These are phyloP conservation scores for Heliconius cydno DNA, from an alignment of 2,888 invertebrate genomes.

Conservation along the genomic window DNA sequence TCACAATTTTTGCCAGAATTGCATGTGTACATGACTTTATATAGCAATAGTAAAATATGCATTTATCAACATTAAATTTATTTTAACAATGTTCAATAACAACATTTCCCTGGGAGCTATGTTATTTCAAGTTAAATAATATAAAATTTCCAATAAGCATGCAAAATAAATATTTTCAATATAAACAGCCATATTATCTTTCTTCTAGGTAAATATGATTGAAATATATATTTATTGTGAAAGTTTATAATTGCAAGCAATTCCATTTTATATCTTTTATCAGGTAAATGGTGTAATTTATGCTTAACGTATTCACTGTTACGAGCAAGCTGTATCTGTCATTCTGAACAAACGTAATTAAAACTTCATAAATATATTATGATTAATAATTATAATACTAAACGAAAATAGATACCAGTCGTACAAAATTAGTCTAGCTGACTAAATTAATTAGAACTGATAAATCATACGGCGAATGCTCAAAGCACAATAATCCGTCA, in stretches of 20 bases:
- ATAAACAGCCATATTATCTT: slow-evolving; percentile 6
- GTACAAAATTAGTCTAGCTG: slow-evolving; percentile 14
- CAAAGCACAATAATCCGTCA: slow-evolving; percentile 15
- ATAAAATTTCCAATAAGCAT: not conserved
- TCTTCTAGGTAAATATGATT: slow-evolving; percentile 9
- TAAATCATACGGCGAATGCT: slow-evolving; percentile 17
- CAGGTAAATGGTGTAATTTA: slow-evolving; percentile 44
- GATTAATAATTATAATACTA: slow-evolving; percentile 41
- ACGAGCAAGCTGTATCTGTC: slow-evolving; percentile 46
- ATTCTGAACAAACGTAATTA: slow-evolving; percentile 49
- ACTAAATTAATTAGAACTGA: slow-evolving; percentile 29
- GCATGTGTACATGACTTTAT: not conserved
- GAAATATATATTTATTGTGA: slow-evolving; percentile 10
- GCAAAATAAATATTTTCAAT: slow-evolving; percentile 6
- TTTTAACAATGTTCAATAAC: not conserved
- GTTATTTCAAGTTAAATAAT: not conserved
- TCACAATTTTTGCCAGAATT: not conserved
- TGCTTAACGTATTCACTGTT: slow-evolving; percentile 40
- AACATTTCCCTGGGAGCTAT: not conserved
- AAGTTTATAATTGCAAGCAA: slow-evolving; percentile 26
- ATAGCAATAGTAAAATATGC: not conserved
- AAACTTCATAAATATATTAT: slow-evolving; percentile 51
- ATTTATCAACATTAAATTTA: not conserved
- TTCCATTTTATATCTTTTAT: slow-evolving; percentile 30
- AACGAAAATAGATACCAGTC: slow-evolving; percentile 22